Conservation (phyloP, 2,888 invertebrate genomes). For the Phasia obesa region DNA sequence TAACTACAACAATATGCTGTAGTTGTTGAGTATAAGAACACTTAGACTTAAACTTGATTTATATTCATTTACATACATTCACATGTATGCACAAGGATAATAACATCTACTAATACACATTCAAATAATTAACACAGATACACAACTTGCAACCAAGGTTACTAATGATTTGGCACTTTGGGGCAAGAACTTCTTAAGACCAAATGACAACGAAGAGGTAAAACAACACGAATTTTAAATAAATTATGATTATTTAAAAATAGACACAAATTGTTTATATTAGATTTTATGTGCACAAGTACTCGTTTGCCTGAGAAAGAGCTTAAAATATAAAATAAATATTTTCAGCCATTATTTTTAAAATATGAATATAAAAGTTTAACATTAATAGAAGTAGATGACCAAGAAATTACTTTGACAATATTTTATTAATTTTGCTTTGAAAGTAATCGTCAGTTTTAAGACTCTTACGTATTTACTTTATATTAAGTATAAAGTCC, state of each 20-base stretch:
- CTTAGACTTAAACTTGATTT: constrained; percentile 14
- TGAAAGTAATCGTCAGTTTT: too few relatives aligned
- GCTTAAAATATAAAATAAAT: too few relatives aligned
- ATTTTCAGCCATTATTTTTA: too few relatives aligned
- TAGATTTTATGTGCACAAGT: neutral
- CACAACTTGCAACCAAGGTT: constrained; percentile 43
- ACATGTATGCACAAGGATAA: neutral
- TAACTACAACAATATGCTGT: constrained; percentile 2
- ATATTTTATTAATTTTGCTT: too few relatives aligned
- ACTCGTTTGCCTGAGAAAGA: neutral
- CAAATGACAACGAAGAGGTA: constrained; percentile 24
- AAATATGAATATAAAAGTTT: too few relatives aligned
- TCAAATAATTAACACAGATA: neutral
- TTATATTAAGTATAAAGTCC: too few relatives aligned
- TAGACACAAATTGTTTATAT: neutral
- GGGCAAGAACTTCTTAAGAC: constrained; percentile 33
- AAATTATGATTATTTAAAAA: neutral
- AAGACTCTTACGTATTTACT: too few relatives aligned
- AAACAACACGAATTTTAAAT: constrained; percentile 42
- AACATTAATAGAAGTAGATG: too few relatives aligned
- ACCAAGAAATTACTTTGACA: too few relatives aligned
- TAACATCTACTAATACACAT: neutral
- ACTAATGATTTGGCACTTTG: constrained; percentile 52
- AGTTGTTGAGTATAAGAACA: neutral
- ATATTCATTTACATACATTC: neutral